These are phyloP conservation scores for Pelvicachromis taeniatus DNA, from an alignment of 2,113 vertebrate genomes.

Conservation along the genomic window DNA sequence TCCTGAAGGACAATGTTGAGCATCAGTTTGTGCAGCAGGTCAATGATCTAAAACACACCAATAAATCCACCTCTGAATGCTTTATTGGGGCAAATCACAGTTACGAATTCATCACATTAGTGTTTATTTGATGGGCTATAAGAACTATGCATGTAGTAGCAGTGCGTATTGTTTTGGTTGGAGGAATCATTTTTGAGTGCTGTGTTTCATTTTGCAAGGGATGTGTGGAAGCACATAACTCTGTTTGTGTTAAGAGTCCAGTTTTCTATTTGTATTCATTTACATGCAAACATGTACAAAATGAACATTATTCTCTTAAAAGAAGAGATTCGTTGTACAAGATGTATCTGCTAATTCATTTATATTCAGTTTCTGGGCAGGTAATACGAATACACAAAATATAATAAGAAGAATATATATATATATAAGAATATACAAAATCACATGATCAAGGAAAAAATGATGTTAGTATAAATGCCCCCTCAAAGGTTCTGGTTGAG, in stretches of 20 bases:
- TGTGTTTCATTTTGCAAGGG: no score
- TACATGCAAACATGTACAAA: not conserved
- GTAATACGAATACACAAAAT: rapidly evolving
- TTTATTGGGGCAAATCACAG: not conserved
- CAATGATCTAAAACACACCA: rapidly evolving
- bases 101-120: not conserved
- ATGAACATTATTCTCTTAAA: not conserved
- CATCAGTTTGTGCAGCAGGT: not conserved
- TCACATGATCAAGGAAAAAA: not conserved
- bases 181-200: no score
- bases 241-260: not conserved
- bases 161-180: no score
- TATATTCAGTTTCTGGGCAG: not conserved
- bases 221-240: not conserved
- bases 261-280: not conserved
- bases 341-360: not conserved
- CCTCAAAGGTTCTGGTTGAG: not conserved
- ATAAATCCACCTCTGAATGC: not conserved
- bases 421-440: no score
- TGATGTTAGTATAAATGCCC: not conserved
- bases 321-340: not conserved
- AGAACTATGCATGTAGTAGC: no score
- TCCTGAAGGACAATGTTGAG: rapidly evolving
- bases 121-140: no score
- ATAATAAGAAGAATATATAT: no score